Evolutionary conservation across 2,888 invertebrate species (phyloP).

Genomic region (Drosophila neutralis): DNA sequence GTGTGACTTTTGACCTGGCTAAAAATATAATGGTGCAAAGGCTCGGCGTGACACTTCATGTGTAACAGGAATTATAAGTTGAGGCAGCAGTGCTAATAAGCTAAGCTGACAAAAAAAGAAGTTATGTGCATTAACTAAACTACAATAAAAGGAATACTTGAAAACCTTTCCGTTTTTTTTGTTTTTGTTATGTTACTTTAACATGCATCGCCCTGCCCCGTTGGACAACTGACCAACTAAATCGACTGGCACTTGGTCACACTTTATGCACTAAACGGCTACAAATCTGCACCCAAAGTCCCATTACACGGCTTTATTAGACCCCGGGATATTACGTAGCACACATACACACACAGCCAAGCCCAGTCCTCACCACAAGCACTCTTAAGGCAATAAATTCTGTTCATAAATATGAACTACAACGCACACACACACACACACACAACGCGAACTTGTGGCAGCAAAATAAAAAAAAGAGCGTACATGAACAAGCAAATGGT

Average conservation of each 20-base stretch:
- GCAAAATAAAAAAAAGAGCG: slow-evolving; percentile 15
- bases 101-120: not conserved
- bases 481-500: slow-evolving; percentile 45
- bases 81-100: not conserved
- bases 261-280: slow-evolving; percentile 51
- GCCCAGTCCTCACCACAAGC: not conserved
- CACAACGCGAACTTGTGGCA: slow-evolving; percentile 12
- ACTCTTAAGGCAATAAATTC: slow-evolving; percentile 54
- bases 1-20: slow-evolving; percentile 1
- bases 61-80: not conserved
- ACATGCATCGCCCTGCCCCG: not conserved
- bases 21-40: not conserved
- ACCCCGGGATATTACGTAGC: slow-evolving; percentile 19
- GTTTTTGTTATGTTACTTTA: not conserved
- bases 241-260: slow-evolving; percentile 45
- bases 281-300: slow-evolving; percentile 51
- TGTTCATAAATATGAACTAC: slow-evolving; percentile 58
- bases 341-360: slow-evolving; percentile 7
- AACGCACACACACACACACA: slow-evolving; percentile 10
- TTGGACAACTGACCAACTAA: slow-evolving; percentile 41
- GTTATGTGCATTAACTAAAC: not conserved
- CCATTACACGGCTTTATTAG: slow-evolving; percentile 48
- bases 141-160: not conserved
- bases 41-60: not conserved
- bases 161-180: not conserved